phyloP scores from a whole-genome alignment of 2,888 invertebrate genomes.

The Euphydryas editha region DNA sequence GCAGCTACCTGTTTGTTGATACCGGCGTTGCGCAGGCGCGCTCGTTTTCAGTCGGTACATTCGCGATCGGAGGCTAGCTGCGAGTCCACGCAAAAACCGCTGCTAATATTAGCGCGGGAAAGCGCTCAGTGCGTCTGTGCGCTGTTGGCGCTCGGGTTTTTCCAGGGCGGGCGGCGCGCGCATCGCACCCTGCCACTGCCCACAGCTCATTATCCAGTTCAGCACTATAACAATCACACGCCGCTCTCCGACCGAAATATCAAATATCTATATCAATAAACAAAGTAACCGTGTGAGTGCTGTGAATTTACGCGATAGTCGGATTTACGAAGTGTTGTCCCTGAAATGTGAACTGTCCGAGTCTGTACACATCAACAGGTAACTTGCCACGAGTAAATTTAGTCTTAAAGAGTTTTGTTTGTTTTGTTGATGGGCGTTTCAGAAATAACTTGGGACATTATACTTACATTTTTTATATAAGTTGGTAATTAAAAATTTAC shows the following conservation, averaged over 20 bases:
- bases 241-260: neutral
- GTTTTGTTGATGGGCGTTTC: conserved; percentile 10
- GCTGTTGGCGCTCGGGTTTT: conserved; percentile 51
- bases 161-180: conserved; percentile 80
- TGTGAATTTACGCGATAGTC: conserved; percentile 1
- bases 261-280: conserved; percentile 2
- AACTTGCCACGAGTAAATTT: conserved; percentile 9
- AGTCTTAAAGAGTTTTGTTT: conserved; percentile 7
- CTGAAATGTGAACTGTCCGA: conserved; percentile 25
- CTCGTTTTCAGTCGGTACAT: conserved; percentile 45
- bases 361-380: conserved; percentile 16
- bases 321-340: conserved; percentile 11
- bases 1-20: conserved; percentile 58
- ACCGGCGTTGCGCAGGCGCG: conserved; percentile 63
- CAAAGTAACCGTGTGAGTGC: conserved; percentile 24
- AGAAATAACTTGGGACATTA: neutral
- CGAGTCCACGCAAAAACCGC: conserved; percentile 59
- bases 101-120: conserved; percentile 66
- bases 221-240: conserved; percentile 21
- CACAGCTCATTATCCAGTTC: conserved; percentile 13
- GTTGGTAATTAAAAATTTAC: neutral
- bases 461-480: neutral
- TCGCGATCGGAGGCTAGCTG: conserved; percentile 57
- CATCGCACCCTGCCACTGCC: conserved; percentile 44
- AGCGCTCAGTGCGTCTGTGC: conserved; percentile 46